Percentiles rank a stretch among this genome's conserved stretches.
These are phyloP conservation scores for Pelagia noctiluca DNA, from an alignment of 30 jellyfish, hydroid and myxozoan species.

Conservation along the genomic window DNA sequence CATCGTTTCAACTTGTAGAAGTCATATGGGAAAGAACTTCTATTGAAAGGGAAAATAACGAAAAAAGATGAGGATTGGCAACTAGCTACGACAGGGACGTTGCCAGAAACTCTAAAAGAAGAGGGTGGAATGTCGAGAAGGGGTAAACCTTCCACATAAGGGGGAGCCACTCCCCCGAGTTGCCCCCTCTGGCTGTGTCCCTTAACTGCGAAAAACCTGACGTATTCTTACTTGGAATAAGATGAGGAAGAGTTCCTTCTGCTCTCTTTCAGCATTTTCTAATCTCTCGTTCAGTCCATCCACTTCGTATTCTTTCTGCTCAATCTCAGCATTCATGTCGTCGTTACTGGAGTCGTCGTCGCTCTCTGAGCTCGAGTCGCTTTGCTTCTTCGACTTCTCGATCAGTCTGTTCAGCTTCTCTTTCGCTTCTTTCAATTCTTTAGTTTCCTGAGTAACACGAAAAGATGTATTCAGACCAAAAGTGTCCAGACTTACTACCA, in stretches of 20 bases:
- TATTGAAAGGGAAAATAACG: too few relatives aligned
- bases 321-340: constrained; percentile 78
- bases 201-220: too few relatives aligned
- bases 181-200: too few relatives aligned
- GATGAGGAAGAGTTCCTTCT: constrained; percentile 90
- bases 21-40: too few relatives aligned
- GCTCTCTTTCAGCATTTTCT: constrained; percentile 94
- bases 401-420: constrained; percentile 76
- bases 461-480: too few relatives aligned
- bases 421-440: constrained; percentile 83
- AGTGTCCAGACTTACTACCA: too few relatives aligned
- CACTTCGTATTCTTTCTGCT: constrained; percentile 77
- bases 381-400: constrained; percentile 82
- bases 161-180: too few relatives aligned
- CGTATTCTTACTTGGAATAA: constrained; percentile 95
- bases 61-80: too few relatives aligned
- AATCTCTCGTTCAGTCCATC: constrained; percentile 81
- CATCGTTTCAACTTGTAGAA: too few relatives aligned
- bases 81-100: too few relatives aligned
- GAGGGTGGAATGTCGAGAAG: neutral
- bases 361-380: constrained; percentile 74
- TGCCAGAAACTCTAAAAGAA: too few relatives aligned
- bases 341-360: constrained; percentile 73
- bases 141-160: too few relatives aligned
- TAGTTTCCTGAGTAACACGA: constrained; percentile 62